Conservation (phyloP, 2,888 invertebrate species). For the Drosophila melanosoma region DNA sequence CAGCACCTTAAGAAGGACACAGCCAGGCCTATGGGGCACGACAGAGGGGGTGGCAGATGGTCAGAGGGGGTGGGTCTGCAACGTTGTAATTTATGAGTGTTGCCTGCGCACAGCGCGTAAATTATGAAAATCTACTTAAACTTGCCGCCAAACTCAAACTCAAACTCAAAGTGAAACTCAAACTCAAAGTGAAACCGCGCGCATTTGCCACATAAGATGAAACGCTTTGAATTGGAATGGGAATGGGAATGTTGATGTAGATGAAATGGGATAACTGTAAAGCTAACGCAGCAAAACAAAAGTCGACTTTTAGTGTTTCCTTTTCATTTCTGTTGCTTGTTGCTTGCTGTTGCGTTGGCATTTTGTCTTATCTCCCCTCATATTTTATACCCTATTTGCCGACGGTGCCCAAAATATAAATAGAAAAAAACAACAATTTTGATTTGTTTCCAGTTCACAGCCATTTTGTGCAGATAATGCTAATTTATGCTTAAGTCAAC, state of each 20-base stretch:
- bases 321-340: slow-evolving; percentile 16
- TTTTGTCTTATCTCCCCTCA: slow-evolving; percentile 55
- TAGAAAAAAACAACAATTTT: slow-evolving; percentile 24
- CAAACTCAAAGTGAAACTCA: slow-evolving; percentile 67
- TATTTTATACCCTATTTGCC: slow-evolving; percentile 54
- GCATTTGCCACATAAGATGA: slow-evolving; percentile 12
- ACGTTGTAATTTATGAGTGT: slow-evolving; percentile 75
- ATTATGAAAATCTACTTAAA: slow-evolving; percentile 81
- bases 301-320: slow-evolving; percentile 46
- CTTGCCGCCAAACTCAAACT: slow-evolving; percentile 54
- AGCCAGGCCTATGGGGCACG: too few relatives aligned
- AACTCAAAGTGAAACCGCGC: slow-evolving; percentile 47
- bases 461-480: slow-evolving; percentile 22
- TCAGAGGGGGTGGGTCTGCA: slow-evolving; percentile 1
- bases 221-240: not conserved
- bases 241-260: not conserved
- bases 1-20: slow-evolving; percentile 24
- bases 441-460: slow-evolving; percentile 48
- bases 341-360: slow-evolving; percentile 55
- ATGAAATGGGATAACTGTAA: slow-evolving; percentile 24
- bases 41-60: not conserved
- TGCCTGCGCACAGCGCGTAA: slow-evolving; percentile 67
- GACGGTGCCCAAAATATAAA: slow-evolving; percentile 10
- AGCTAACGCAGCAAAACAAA: slow-evolving; percentile 75
- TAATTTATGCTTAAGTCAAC: slow-evolving; percentile 44